A percentile compares a stretch with the other conserved stretches of the same genome.
These are phyloP conservation scores for Subacronicta megacephala DNA, from an alignment of 2,888 invertebrate species.

Conservation along the genomic window DNA sequence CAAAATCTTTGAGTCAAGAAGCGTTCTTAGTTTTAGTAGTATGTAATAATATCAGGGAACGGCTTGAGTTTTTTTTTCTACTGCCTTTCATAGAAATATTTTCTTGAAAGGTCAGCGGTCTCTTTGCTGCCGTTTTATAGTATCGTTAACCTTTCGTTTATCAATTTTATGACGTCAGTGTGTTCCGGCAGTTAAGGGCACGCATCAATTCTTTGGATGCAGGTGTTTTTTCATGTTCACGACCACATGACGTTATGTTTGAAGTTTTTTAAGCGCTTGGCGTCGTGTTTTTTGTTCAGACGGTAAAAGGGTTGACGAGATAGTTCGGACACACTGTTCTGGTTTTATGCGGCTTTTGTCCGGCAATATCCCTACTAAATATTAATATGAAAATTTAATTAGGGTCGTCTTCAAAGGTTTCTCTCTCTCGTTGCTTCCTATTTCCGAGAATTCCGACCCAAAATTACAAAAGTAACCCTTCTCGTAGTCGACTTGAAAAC, in stretches of 20 bases:
- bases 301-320: not conserved
- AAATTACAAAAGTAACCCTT: conserved; percentile 25
- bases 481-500: not conserved
- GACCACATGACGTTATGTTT: conserved; percentile 10
- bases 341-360: no score
- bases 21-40: not conserved
- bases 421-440: conserved; percentile 3
- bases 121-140: conserved; percentile 52
- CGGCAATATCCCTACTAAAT: not conserved
- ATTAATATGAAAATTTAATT: conserved; percentile 1
- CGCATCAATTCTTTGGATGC: conserved; percentile 34
- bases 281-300: conserved; percentile 6
- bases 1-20: no score
- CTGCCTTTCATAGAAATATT: conserved; percentile 31
- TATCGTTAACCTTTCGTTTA: conserved; percentile 55
- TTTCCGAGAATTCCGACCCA: conserved; percentile 22
- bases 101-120: conserved; percentile 50
- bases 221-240: conserved; percentile 33
- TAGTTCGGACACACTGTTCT: not conserved
- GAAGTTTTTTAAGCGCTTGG: not conserved
- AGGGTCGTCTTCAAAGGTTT: not conserved
- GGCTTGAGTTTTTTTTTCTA: no score
- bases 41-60: not conserved
- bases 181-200: conserved; percentile 46
- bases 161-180: conserved; percentile 54